Percentiles rank a stretch among this genome's conserved stretches.
Conservation (phyloP, 64 coral and sea anemone species). For the Exaiptasia diaphana region DNA sequence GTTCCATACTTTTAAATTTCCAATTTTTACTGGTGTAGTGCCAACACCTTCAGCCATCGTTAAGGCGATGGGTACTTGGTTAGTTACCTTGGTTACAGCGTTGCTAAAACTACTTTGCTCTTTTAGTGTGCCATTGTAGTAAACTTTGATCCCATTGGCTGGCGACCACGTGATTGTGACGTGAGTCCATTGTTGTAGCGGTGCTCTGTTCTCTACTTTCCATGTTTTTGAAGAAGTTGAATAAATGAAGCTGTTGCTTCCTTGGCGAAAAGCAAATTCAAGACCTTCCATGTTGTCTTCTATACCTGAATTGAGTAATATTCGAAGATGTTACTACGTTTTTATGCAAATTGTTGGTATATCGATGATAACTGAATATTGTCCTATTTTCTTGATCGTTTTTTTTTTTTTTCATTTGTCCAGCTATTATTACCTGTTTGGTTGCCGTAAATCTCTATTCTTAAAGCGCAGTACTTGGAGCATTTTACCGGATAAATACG, state of each 20-base stretch:
- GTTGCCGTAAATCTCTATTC: conserved; percentile 33
- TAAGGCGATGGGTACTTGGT: not conserved
- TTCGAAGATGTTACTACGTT: no score
- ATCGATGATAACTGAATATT: no score
- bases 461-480: not conserved
- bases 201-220: conserved; percentile 4
- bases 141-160: conserved; percentile 22
- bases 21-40: not conserved
- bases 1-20: not conserved
- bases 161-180: conserved; percentile 6
- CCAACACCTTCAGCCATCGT: not conserved
- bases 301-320: not conserved
- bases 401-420: not conserved
- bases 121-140: conserved; percentile 8
- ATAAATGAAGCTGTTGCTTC: conserved; percentile 14
- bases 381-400: no score
- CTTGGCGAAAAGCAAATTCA: not conserved
- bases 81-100: not conserved
- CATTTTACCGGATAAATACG: conserved; percentile 6
- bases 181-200: not conserved
- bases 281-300: not conserved
- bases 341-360: no score
- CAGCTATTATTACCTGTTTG: not conserved
- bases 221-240: not conserved
- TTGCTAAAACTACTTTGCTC: not conserved